A percentile compares a stretch with the other conserved stretches of the same genome.
Conservation (phyloP, 2,888 invertebrate species). For the Pemphredon lugubris region DNA sequence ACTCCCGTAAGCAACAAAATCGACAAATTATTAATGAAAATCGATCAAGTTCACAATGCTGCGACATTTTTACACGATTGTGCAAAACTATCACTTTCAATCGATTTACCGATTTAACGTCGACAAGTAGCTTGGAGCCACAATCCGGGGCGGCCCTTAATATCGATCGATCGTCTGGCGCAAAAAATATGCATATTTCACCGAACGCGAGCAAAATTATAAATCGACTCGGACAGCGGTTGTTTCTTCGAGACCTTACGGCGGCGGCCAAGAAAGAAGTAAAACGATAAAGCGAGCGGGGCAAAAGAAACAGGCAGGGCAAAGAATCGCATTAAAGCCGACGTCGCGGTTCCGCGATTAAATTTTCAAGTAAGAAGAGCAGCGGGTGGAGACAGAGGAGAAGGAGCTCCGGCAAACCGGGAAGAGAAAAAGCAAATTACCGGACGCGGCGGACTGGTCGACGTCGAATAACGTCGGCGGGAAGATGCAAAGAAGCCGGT, state of each 20-base stretch:
- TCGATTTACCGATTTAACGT: too few species aligned
- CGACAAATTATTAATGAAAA: too few species aligned
- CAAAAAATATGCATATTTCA: too few species aligned
- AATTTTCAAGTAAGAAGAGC: conserved; percentile 65
- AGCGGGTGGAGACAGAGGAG: conserved; percentile 30
- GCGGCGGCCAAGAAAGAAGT: neutral
- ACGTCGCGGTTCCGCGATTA: conserved; percentile 71
- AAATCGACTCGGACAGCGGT: too few species aligned
- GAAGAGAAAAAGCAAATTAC: conserved; percentile 71
- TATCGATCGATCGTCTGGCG: too few species aligned
- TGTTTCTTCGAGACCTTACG: conserved; percentile 9
- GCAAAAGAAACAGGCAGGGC: conserved; percentile 19
- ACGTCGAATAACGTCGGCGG: conserved; percentile 34
- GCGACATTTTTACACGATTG: too few species aligned
- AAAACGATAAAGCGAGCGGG: conserved; percentile 1
- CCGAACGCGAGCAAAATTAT: too few species aligned
- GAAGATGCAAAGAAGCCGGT: conserved; percentile 43
- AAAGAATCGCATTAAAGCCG: conserved; percentile 69
- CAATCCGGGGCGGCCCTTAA: too few species aligned
- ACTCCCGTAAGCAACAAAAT: too few species aligned
- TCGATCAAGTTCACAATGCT: too few species aligned
- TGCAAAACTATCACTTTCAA: too few species aligned
- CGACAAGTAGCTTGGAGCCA: too few species aligned
- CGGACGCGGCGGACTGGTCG: conserved; percentile 51
- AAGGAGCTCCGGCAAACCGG: conserved; percentile 16